phyloP scores from a whole-genome alignment of 1,140 invertebrate species.

The Diploscapter pachys region DNA sequence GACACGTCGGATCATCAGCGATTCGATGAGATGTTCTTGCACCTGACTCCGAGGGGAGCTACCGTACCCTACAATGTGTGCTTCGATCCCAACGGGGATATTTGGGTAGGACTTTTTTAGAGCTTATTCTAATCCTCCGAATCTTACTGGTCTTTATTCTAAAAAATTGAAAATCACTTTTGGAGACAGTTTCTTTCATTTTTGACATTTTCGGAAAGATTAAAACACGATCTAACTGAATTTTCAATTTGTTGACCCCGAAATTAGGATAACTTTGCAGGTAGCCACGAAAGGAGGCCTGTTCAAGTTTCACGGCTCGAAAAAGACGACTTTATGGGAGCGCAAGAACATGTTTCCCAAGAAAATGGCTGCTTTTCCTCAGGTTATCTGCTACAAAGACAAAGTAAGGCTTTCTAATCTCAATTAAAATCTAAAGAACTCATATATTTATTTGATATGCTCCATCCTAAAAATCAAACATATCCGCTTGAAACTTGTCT shows the following conservation, averaged over 20 bases:
- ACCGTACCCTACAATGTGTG: constrained; percentile 50
- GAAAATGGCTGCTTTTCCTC: constrained; percentile 54
- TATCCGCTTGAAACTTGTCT: too few species aligned
- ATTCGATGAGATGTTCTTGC: constrained; percentile 48
- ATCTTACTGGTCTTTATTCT: too few species aligned
- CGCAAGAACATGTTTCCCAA: constrained; percentile 54
- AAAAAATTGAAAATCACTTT: too few species aligned
- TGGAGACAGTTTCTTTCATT: too few species aligned
- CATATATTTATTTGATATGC: too few species aligned
- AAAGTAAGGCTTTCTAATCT: constrained; percentile 36
- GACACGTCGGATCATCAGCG: constrained; percentile 55
- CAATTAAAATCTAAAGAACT: too few species aligned
- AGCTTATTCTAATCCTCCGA: too few species aligned
- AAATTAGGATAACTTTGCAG: background rate
- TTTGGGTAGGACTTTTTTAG: constrained; percentile 41
- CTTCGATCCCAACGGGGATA: constrained; percentile 40
- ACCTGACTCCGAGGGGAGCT: constrained; percentile 51
- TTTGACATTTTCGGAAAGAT: too few species aligned
- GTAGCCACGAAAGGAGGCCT: constrained; percentile 55
- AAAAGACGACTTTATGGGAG: constrained; percentile 41
- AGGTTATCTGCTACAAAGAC: constrained; percentile 46
- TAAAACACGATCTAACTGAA: too few species aligned
- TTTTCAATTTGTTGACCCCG: too few species aligned
- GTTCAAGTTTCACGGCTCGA: constrained; percentile 45
- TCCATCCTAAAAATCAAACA: too few species aligned